Evolutionary conservation across 2,797 vertebrate genomes (phyloP).

Genomic region (Fistularia tabacaria): DNA sequence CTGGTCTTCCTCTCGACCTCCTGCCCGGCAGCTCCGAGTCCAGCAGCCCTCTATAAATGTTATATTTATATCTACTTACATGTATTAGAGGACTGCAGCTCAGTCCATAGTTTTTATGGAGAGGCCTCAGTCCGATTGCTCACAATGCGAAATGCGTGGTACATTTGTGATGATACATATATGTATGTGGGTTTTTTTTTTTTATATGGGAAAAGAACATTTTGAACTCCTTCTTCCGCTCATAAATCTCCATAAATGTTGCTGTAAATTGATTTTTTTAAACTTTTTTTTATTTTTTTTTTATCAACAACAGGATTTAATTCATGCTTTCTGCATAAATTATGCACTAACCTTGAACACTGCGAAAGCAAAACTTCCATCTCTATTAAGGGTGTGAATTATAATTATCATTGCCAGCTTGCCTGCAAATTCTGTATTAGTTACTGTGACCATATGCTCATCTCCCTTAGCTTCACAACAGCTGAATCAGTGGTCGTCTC

Average conservation of each 20-base stretch:
- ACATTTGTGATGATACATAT: no score
- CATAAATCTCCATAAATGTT: constrained; percentile 46
- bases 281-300: neutral
- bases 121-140: no score
- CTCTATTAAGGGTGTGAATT: constrained; percentile 63
- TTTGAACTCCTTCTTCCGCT: constrained; percentile 16
- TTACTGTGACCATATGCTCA: constrained; percentile 63
- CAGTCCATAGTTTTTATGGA: no score
- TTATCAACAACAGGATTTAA: constrained; percentile 34
- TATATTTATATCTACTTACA: no score
- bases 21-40: no score
- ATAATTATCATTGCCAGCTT: constrained; percentile 58
- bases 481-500: constrained; percentile 65
- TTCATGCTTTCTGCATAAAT: constrained; percentile 47
- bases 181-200: no score
- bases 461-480: constrained; percentile 57
- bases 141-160: no score
- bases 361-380: constrained; percentile 53
- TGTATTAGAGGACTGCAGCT: no score
- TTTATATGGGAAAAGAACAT: no score
- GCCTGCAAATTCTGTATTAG: constrained; percentile 41
- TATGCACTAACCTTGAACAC: constrained; percentile 60
- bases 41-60: no score
- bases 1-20: no score
- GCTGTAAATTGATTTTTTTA: constrained; percentile 30